Evolutionary conservation across 2,797 vertebrate genomes (phyloP), one percentile per base, ranked within the genome.

Genomic region (Schizothorax lantsangensis): DNA sequence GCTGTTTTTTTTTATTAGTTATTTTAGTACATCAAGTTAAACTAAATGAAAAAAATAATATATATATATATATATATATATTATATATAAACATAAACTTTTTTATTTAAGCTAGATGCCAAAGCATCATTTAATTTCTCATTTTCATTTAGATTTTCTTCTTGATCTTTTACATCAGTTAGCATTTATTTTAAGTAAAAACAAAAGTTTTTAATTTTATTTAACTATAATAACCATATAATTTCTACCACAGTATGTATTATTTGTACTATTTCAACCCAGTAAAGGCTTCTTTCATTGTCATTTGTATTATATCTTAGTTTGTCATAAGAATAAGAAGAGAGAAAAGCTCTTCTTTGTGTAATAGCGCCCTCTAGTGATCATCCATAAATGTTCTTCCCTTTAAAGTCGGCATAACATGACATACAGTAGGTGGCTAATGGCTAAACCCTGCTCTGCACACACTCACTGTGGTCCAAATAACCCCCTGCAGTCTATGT

Each of bases 291-390:
- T 38, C 3, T 7, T 57, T 54, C 19, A 12, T 57, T 7, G 5
- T 38, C 30, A 23, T 52, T 75, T 77, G 5, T 23, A 30, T 26
- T 19, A 8, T 19, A 8, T 36, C 6, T 54, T 57, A 38, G 49
- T 77, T 77, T 54, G 1, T 5, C 52, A n/a, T 62, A 45, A 64
- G n/a, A 62, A 33, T 2, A n/a, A 9, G 14, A 4, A 5, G 3
- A 69, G 19, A 54, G 6, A 54, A 23, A 54, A 23, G 33, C 49
- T 78, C 33, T 64, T 75, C 12, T 64, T 17, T 40, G 45, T 30
- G 36, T 40, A 9, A 21, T 71, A 40, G 30, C 19, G 40, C 79
- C 87, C 83, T 78, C 87, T 88, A 82, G 83, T 78, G 87, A 8
- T 57, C 45, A 23, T 7, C 38, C 36, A 26, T 6, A 43, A 21